phyloP scores from a whole-genome alignment of 2,888 invertebrate genomes.

The Pachycephus smyrnensis region DNA sequence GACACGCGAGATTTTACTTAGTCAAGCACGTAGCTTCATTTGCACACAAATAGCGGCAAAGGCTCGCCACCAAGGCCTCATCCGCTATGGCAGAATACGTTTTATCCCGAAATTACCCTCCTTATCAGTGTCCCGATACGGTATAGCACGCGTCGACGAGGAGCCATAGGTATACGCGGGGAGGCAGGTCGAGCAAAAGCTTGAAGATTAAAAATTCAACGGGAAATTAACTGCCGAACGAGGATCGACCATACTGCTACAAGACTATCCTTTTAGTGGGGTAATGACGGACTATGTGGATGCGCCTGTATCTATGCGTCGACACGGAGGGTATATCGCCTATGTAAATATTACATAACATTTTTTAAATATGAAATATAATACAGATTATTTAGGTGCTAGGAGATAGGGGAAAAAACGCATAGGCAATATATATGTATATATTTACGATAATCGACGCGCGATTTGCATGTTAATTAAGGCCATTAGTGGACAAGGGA shows the following conservation, averaged over 20 bases:
- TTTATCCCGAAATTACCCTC: slow-evolving; percentile 20
- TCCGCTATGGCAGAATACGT: slow-evolving; percentile 14
- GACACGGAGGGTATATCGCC: background rate
- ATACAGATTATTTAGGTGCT: background rate
- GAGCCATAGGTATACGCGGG: background rate
- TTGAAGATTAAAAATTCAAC: background rate
- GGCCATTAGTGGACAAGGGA: background rate
- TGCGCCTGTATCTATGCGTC: background rate
- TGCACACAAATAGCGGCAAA: slow-evolving; percentile 52
- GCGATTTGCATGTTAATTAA: background rate
- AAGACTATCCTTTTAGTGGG: background rate
- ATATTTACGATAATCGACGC: background rate
- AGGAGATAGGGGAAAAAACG: background rate
- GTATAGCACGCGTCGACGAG: background rate
- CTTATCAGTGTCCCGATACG: slow-evolving; percentile 10
- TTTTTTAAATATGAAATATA: background rate
- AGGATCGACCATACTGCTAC: background rate
- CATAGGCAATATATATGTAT: background rate
- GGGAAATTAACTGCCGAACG: background rate
- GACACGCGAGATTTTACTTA: slow-evolving; percentile 59
- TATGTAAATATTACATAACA: background rate
- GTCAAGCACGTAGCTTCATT: slow-evolving; percentile 46
- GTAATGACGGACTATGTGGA: background rate
- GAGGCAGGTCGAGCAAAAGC: background rate
- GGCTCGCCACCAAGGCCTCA: background rate